Evolutionary conservation across 2,888 invertebrate genomes (phyloP), one percentile per base, ranked within the genome.

Genomic region (Lasioglossum villosulum): DNA sequence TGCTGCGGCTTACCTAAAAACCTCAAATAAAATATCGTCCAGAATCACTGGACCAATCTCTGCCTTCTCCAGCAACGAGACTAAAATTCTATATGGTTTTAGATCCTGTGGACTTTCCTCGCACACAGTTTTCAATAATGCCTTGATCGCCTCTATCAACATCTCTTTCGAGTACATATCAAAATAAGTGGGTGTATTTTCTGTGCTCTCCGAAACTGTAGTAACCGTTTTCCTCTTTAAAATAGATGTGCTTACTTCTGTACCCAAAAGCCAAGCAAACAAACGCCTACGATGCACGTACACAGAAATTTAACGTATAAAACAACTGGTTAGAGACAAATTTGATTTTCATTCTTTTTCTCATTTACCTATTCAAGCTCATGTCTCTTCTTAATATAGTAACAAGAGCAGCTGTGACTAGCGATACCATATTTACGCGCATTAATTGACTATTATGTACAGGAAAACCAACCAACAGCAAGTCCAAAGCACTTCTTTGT

Each of bases 331-430:
- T 74, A 78, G 30, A 90, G 59, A 93, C 5, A 16, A 2, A 16
- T 37, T 6, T 63, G 6, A 42, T n/a, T 2, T 52, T 45, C 66
- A 30, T 80, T 78, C 80, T 82, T 56, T 75, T 39, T 71, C 45
- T 80, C 68, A 16, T 73, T 80, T 94, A 96, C 96, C 97, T 96
- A 94, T 99, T 99, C 23, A 99, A 96, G 45, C 98, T 98, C 98
- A 98, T 98, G 94, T 99, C 98, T 85, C 99, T 96, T 70, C 98
- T 95, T 75, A 98, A 95, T 87, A 99, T 97, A 10, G 97, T 97
- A 66, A 96, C 96, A 77, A 98, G 95, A 42, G 97, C 97, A 81
- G 98, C 97, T 39, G 97, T 97, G 12, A 98, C 97, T 86, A 98
- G 95, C 80, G 96, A 96, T 74, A 97, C 96, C 96, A 97, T 96